Percentiles rank a stretch among this genome's conserved stretches.
Evolutionary conservation across 2,113 vertebrate genomes (phyloP).

Genomic region (Ibidorhyncha struthersii): DNA sequence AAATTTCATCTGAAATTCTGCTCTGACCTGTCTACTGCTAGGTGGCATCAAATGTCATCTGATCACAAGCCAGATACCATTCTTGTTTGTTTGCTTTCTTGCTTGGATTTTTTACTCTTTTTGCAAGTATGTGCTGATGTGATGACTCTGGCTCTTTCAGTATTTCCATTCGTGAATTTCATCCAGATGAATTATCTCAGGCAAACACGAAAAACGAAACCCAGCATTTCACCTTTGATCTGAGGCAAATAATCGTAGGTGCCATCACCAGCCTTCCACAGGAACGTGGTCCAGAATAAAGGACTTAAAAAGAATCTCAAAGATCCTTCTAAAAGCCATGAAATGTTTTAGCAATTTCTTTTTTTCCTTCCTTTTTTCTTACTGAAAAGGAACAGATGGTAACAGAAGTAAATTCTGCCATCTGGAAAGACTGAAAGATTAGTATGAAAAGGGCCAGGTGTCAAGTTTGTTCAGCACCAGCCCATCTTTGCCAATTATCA

Average conservation of each 20-base stretch:
- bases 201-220: neutral
- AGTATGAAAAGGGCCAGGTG: conserved; percentile 30
- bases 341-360: conserved; percentile 7
- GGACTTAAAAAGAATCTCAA: neutral
- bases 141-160: neutral
- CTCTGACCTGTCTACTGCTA: neutral
- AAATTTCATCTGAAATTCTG: neutral
- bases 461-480: conserved; percentile 29
- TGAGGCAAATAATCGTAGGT: neutral
- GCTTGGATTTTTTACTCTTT: neutral
- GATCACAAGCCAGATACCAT: neutral
- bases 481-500: neutral
- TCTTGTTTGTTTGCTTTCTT: neutral
- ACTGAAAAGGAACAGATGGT: conserved; percentile 36
- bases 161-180: neutral
- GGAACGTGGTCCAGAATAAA: neutral
- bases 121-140: neutral
- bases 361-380: neutral
- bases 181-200: neutral
- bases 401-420: conserved; percentile 35
- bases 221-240: neutral
- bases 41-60: neutral
- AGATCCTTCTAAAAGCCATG: neutral
- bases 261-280: neutral
- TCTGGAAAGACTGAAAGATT: conserved; percentile 34